Evolutionary conservation across 2,113 vertebrate genomes (phyloP), one percentile per base, ranked within the genome.

Genomic region (Polyodon spathula): DNA sequence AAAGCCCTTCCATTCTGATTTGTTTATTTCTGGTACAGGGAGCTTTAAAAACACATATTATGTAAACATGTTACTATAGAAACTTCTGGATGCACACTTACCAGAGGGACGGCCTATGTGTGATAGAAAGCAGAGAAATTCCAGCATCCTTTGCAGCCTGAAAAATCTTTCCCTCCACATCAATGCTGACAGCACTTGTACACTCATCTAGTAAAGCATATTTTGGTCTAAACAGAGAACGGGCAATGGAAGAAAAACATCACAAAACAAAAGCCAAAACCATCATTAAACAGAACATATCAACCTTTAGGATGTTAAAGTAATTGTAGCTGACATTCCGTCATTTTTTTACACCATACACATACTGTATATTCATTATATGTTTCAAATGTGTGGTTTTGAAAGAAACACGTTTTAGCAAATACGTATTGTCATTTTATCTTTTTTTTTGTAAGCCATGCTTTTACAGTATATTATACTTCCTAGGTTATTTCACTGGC

Each of bases 111-210:
- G 95, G 95, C 70, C 96, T 89, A 72, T 98, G 96, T 6, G 95
- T 99, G 78, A 99, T 99, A 44, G 96, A 99, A 63, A 99, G 85
- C 63, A 99, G 81, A 50, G 94, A 96, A 78, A 99, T 97, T 56
- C 93, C 93, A 55, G 91, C 81, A 61, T 89, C 87, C 76, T 96
- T 93, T 48, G 96, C 95, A 58, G 94, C 87, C 77, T 98, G 94
- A 79, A 99, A 99, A 78, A 99, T 99, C 75, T 93, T 99, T 56
- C 95, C 96, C 84, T 99, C 96, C 3, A 97, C 96, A 41, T 99
- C 96, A 52, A 99, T 97, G 86, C 96, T 99, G 68, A 99, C 93
- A 14, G 96, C 96, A 68, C 96, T 99, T 0, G 95, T 99, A 65
- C 96, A 99, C 75, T 99, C 96, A 38, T 99, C 96, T 72, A 99